These are phyloP conservation scores for Atractosteus spatula DNA, from an alignment of 2,113 vertebrate genomes.

Conservation along the genomic window DNA sequence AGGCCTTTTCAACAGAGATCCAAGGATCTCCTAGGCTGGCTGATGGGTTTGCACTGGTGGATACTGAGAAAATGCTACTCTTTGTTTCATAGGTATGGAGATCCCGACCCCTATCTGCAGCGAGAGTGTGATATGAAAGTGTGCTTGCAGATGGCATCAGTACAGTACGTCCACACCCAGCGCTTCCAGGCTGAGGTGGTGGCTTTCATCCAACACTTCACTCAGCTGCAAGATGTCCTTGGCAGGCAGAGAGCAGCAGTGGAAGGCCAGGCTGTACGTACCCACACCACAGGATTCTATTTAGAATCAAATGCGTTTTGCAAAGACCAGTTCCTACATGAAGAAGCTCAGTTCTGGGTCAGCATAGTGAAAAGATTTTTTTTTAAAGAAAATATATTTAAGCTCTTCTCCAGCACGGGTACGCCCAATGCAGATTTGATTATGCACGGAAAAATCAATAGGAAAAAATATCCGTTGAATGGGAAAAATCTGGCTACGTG, in stretches of 20 bases:
- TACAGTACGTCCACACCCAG: constrained; percentile 95
- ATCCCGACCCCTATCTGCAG: constrained; percentile 67
- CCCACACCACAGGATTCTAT: background rate
- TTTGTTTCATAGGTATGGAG: constrained; percentile 65
- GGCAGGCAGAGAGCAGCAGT: constrained; percentile 90
- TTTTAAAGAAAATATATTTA: no score
- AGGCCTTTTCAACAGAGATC: no score
- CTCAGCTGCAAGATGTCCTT: constrained; percentile 91
- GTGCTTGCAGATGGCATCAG: constrained; percentile 86
- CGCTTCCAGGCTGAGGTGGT: constrained; percentile 95
- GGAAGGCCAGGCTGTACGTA: constrained; percentile 87
- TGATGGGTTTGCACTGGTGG: background rate
- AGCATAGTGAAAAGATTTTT: no score
- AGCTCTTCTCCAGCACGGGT: no score
- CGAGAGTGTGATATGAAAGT: constrained; percentile 83
- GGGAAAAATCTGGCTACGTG: no score
- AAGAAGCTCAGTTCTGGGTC: no score
- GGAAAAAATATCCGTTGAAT: no score
- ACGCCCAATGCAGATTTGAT: no score
- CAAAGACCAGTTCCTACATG: no score
- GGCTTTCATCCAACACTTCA: constrained; percentile 93
- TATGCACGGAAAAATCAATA: no score
- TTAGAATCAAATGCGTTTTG: no score
- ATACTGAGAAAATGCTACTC: background rate
- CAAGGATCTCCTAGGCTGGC: no score